phyloP scores from a whole-genome alignment of 2,797 vertebrate species.

The Lacerta agilis region DNA sequence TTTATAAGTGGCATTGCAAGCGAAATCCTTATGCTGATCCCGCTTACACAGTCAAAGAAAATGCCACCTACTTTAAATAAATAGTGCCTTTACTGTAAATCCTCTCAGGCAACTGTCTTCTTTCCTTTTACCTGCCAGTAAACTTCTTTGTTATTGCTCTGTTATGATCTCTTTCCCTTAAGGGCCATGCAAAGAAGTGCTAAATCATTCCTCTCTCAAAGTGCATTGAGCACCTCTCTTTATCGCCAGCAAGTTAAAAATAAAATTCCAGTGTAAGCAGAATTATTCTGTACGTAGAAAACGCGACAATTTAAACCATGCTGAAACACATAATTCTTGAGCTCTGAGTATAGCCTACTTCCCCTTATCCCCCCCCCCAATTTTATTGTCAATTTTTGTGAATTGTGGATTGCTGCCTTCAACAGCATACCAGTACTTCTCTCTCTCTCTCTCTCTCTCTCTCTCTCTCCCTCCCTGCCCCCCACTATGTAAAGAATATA shows the following conservation, averaged over 20 bases:
- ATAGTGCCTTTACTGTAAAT: constrained; percentile 48
- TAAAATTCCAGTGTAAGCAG: constrained; percentile 1
- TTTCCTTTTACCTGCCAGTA: constrained; percentile 32
- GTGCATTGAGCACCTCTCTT: background rate
- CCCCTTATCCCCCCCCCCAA: background rate
- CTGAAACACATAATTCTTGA: background rate
- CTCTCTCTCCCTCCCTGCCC: too few relatives aligned
- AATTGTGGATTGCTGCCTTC: background rate
- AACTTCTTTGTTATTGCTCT: constrained; percentile 46
- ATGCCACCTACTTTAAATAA: constrained; percentile 54
- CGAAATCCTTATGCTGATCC: constrained; percentile 55
- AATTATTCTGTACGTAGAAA: background rate
- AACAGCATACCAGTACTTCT: background rate
- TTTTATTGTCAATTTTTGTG: background rate
- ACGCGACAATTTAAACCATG: background rate
- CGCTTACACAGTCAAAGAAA: constrained; percentile 52
- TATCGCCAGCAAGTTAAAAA: constrained; percentile 12
- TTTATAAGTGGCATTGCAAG: constrained; percentile 64
- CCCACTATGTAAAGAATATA: background rate
- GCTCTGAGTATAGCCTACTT: background rate
- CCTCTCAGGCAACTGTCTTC: constrained; percentile 41
- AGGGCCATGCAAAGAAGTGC: constrained; percentile 30
- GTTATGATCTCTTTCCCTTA: constrained; percentile 33
- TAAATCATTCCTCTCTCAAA: constrained; percentile 30
- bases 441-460: too few relatives aligned